Conservation (phyloP, 1,140 invertebrate genomes). For the Hyles vespertilio region DNA sequence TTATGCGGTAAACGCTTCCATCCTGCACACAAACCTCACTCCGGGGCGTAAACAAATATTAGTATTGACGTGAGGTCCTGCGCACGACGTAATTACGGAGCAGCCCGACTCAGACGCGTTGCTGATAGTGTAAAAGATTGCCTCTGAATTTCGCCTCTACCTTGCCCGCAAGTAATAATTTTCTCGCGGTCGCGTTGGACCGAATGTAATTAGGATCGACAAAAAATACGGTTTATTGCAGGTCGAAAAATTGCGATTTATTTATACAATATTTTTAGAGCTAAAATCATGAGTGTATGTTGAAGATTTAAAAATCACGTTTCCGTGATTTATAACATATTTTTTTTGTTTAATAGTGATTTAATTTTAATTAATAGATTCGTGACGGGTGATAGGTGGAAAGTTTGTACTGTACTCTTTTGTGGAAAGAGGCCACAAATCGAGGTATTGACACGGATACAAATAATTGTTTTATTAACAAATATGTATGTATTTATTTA, state of each 20-base stretch:
- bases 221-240: conserved; percentile 30
- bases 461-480: too few species aligned
- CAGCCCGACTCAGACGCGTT: conserved; percentile 18
- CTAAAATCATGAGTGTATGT: too few species aligned
- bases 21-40: conserved; percentile 35
- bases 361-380: too few species aligned
- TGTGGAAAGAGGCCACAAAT: too few species aligned
- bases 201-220: conserved; percentile 27
- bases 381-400: too few species aligned
- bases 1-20: conserved; percentile 41
- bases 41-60: conserved; percentile 64
- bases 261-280: too few species aligned
- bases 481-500: too few species aligned
- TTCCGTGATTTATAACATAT: too few species aligned
- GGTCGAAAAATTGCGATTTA: too few species aligned
- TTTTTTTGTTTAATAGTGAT: too few species aligned
- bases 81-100: conserved; percentile 38
- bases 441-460: too few species aligned
- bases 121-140: conserved; percentile 52
- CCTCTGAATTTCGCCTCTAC: conserved; percentile 34
- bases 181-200: conserved; percentile 28
- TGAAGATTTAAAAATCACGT: neutral
- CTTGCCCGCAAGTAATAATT: conserved; percentile 49
- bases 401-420: too few species aligned
- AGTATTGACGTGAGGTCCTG: conserved; percentile 44